Base-by-base conservation (phyloP, 2,113 vertebrate genomes). In the Hippopotamus amphibius region DNA sequence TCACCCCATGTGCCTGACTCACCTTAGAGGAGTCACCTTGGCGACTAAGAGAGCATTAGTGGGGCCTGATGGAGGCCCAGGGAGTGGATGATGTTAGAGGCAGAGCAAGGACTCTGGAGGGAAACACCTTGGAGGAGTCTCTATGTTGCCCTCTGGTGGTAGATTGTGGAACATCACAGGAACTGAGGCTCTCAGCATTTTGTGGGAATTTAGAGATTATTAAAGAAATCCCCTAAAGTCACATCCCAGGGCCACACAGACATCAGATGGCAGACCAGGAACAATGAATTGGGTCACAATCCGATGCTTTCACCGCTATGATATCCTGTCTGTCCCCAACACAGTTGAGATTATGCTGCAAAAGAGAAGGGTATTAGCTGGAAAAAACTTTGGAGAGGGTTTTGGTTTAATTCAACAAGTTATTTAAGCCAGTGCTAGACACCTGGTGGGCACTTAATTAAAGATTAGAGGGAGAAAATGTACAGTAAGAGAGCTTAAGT, bases 71-170 rank as follows among this genome's bases (percentile, higher is more conserved):
- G 24, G 5, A 26, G 14, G 5, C 6, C 3, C 1, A 1, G 2
- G 53, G 33, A 65, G 28, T 0, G 10, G 24, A 10, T 5, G 53
- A 30, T 2, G 13, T n/a, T 21, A 59, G 46, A 85, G 24, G 50
- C n/a, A 16, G 10, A 30, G 12, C 46, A 26, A 72, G 53, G 46
- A 10, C 14, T 16, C 91, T 24, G 11, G 53, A 81, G 33, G 41
- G 17, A 72, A 92, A n/a, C 10, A 28, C 8, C 2, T 33, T 24
- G 5, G 19, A 57, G 59, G 37, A 22, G 48, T 21, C n/a, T 63
- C 92, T 13, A 26, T 50, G 46, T 88, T 41, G 28, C 88, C 97
- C 94, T 66, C 95, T 84, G 76, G 90, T 63, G 96, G 87, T 53
- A 17, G 15, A 6, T 3, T 0, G 0, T 72, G 79, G 66, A 65